Base-by-base conservation (phyloP, 2,113 vertebrate genomes). In the Empidonax traillii region DNA sequence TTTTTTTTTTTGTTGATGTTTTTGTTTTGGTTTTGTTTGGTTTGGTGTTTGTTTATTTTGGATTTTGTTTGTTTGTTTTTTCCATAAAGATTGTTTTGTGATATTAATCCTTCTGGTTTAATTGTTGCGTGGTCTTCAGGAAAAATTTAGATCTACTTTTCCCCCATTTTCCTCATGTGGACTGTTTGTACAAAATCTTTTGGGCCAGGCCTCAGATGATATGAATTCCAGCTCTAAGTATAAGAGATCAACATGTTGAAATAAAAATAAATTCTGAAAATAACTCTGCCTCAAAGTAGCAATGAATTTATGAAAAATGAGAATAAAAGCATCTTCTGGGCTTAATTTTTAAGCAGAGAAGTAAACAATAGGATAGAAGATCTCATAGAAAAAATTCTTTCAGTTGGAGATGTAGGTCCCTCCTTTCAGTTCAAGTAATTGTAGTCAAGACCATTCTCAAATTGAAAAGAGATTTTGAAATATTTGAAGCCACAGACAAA, bases 401-500 rank as follows among this genome's bases (percentile, higher is more conserved):
- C 62, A 65, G 10, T 28, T 93, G 78, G 73, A 96, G 53, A 91
- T 55, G 85, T 43, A 44, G 66, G 66, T 49, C 27, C 37, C 66
- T 84, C 30, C 8, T 88, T 94, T 87, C 59, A 51, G 75, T 80
- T 85, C 46, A 96, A 88, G 71, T 69, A 75, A 62, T 76, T 95
- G 77, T 79, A 91, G 63, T 47, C 72, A 81, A 87, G 85, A 79
- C 35, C 44, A 56, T 91, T 85, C 85, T 41, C 24, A 87, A 68
- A 66, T 78, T 76, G 69, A 89, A 94, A 92, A 97, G 81, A 97
- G 65, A 92, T 87, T 67, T 91, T 78, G 82, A 97, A 97, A 86
- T 93, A 74, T 65, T 96, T 97, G 96, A 97, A 98, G 98, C 97
- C 97, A 97, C 98, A 94, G 95, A 98, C 95, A 97, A 98, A 98